Percentiles rank a stretch among this genome's conserved stretches.
Conservation (phyloP, 2,888 invertebrate species). For the Trachelus stipa region DNA sequence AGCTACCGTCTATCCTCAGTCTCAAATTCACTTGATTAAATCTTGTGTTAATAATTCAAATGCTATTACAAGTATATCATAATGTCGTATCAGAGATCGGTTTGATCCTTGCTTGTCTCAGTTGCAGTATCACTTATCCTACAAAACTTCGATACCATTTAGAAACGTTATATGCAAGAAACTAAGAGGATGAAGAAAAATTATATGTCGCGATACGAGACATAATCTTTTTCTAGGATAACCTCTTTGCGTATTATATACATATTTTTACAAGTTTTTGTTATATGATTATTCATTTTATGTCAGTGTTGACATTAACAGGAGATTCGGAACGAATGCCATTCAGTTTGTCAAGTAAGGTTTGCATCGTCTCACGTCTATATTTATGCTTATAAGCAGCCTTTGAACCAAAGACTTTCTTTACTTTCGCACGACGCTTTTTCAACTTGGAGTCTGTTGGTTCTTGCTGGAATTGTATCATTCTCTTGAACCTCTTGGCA, state of each 20-base stretch:
- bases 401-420: conserved; percentile 70
- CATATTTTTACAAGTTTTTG: neutral
- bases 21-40: neutral
- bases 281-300: conserved; percentile 3
- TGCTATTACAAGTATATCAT: neutral
- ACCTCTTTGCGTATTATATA: conserved; percentile 8
- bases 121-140: neutral
- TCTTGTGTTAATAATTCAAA: neutral
- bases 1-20: neutral
- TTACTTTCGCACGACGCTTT: conserved; percentile 72
- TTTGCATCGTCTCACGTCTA: conserved; percentile 71
- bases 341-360: conserved; percentile 71
- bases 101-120: neutral
- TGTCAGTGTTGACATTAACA: conserved; percentile 18
- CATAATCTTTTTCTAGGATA: neutral
- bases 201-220: neutral
- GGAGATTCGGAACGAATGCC: conserved; percentile 21
- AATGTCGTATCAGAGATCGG: neutral
- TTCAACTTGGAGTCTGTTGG: conserved; percentile 69
- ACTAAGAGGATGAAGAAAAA: neutral
- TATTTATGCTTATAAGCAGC: conserved; percentile 69
- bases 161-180: neutral
- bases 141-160: neutral
- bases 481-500: conserved; percentile 71
- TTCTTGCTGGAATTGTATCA: conserved; percentile 70